These are phyloP conservation scores for Hesperophylax magnus DNA, from an alignment of 1,140 invertebrate genomes.

Conservation along the genomic window DNA sequence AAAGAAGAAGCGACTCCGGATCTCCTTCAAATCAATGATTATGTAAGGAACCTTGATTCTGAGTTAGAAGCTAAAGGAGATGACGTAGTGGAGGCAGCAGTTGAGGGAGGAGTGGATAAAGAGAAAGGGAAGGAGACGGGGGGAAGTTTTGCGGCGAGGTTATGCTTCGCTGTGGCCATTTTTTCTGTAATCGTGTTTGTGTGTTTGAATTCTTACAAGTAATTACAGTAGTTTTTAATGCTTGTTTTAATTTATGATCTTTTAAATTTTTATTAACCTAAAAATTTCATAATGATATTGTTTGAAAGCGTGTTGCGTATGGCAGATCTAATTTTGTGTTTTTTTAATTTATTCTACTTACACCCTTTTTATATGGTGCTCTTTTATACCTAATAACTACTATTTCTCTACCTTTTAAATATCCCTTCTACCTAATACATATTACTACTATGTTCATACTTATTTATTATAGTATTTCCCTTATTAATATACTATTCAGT, in stretches of 20 bases:
- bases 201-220: constrained; percentile 55
- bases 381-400: constrained; percentile 3
- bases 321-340: constrained; percentile 1
- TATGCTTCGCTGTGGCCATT: constrained; percentile 67
- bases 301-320: constrained; percentile 13
- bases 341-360: constrained; percentile 14
- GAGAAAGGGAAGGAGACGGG: constrained; percentile 59
- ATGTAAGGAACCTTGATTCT: constrained; percentile 68
- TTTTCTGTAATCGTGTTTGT: constrained; percentile 69
- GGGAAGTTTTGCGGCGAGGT: constrained; percentile 62
- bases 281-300: constrained; percentile 37
- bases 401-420: constrained; percentile 12
- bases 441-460: constrained; percentile 13
- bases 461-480: constrained; percentile 27
- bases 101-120: not conserved
- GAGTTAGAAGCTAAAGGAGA: constrained; percentile 61
- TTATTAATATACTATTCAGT: constrained; percentile 2
- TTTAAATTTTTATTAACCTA: constrained; percentile 43
- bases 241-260: constrained; percentile 39
- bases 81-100: constrained; percentile 6
- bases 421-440: not conserved
- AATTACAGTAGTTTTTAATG: constrained; percentile 33
- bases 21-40: constrained; percentile 67
- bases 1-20: constrained; percentile 65
- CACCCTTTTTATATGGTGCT: constrained; percentile 28